Evolutionary conservation across 2,113 vertebrate genomes (phyloP), one percentile per base, ranked within the genome.

Genomic region (Caloenas nicobarica): DNA sequence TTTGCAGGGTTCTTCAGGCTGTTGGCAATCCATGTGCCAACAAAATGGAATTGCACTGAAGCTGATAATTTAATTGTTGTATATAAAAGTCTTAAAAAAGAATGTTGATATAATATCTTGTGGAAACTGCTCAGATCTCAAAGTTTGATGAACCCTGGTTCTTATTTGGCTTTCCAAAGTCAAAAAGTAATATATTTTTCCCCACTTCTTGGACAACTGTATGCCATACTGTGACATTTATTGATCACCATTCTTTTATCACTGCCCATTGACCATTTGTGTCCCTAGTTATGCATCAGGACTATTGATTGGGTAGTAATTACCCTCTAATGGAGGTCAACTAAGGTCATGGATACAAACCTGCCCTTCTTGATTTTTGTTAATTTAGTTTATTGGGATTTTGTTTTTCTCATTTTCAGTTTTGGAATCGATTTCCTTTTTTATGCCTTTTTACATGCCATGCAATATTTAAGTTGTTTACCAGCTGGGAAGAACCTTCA

Each of bases 311-410:
- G 40, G 36, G n/a, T 73, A 90, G 93, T 93, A 97, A 98, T 97
- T 96, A 95, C 87, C 87, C 40, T 97, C 71, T 98, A 97, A 98
- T 97, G 89, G 91, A 93, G 96, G 96, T 97, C 97, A 97, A 46
- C 57, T 90, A 53, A 96, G 95, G 96, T 97, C 96, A 97, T 28
- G 3, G 4, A 36, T 74, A 62, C 80, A 94, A 91, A 81, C 90
- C 93, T 96, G 84, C 88, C 95, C 81, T 94, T 95, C 86, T 96
- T 95, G 95, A 96, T 97, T 97, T 97, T 96, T 97, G 61, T 96
- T 97, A 96, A 98, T 97, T 96, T 97, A 81, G 70, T 95, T 98
- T 97, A 97, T 97, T 97, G 96, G 91, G 81, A 97, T 98, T 98
- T 97, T 98, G 81, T 74, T 97, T 92, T 97, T 96, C 95, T 97